Evolutionary conservation across 92 coral and sea anemone genomes (phyloP).

Genomic region (Parazoanthus darwini): DNA sequence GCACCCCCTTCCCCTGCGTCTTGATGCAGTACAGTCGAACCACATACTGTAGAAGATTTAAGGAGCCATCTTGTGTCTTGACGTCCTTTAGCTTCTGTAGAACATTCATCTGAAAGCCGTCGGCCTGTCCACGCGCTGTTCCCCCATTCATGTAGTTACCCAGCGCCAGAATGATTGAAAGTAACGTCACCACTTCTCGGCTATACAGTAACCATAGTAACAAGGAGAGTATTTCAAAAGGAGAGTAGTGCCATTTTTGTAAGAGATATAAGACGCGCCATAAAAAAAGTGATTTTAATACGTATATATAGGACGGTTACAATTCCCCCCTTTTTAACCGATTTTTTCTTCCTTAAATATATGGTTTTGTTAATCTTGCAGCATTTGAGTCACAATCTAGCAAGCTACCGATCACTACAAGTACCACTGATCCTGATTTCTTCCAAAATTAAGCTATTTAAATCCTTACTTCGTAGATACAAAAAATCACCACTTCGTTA

Average conservation of each 20-base stretch:
- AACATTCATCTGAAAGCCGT: constrained; percentile 88
- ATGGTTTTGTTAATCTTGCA: too few species aligned
- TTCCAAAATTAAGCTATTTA: too few species aligned
- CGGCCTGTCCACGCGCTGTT: constrained; percentile 97
- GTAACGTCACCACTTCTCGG: constrained; percentile 69
- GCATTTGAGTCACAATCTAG: too few species aligned
- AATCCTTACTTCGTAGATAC: neutral
- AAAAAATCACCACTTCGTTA: too few species aligned
- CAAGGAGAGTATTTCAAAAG: too few species aligned
- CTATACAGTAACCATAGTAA: constrained; percentile 45
- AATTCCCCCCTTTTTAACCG: too few species aligned
- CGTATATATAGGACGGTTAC: too few species aligned
- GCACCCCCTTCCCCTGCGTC: constrained; percentile 67
- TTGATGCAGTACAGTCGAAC: constrained; percentile 77
- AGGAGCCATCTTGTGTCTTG: constrained; percentile 86
- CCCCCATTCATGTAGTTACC: constrained; percentile 99
- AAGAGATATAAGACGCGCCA: neutral
- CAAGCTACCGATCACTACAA: too few species aligned
- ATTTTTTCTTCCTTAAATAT: too few species aligned
- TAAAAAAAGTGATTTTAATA: too few species aligned
- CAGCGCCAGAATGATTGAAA: constrained; percentile 80
- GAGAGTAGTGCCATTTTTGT: neutral
- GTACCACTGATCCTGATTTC: too few species aligned
- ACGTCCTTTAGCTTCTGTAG: constrained; percentile 85
- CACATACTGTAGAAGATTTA: constrained; percentile 86